Evolutionary conservation across 2,888 invertebrate species (phyloP), one percentile per base, ranked within the genome.

Genomic region (Lysandra coridon): DNA sequence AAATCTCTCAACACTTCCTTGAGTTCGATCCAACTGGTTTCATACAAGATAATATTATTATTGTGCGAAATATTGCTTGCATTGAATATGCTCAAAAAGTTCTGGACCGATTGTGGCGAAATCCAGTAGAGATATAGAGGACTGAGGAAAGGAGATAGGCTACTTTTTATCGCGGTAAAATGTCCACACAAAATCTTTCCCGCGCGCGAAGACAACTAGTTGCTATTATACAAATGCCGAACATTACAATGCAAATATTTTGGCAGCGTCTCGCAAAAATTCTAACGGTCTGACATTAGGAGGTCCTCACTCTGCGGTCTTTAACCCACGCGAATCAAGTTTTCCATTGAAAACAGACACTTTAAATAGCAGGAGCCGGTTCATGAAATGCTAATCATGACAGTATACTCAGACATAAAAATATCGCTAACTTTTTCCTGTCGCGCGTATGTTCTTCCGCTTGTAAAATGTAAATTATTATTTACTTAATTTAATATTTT

Each of bases 301-400:
- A 33, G 69, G 69, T 57, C 57, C 17, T 4, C 57, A 57, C 57
- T 33, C 14, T 69, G 17, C 69, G 69, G 69, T 69, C 69, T 69
- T 69, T 33, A 69, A 69, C 33, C 69, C 69, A 37, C 33, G 17
- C 69, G 69, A 69, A 69, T 69, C 69, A 69, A 69, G 69, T 69
- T 69, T 69, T 69, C 17, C 5, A 33, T 64, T 64, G 64, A 64
- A 64, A 64, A 64, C 30, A 37, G 3, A 37, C 4, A 14, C 23
- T 69, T 33, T 69, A 10, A 33, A 69, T 69, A 69, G 69, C 69
- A 64, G 64, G 64, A 64, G 64, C 64, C 64, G 30, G 64, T 30
- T 69, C 69, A 33, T 69, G 69, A 37, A 69, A 69, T 69, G 69
- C 33, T 69, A 69, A 69, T 69, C 3, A 5, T 2, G 37, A 37